phyloP scores from a whole-genome alignment of 1,140 invertebrate genomes.

The Penaeus chinensis region DNA sequence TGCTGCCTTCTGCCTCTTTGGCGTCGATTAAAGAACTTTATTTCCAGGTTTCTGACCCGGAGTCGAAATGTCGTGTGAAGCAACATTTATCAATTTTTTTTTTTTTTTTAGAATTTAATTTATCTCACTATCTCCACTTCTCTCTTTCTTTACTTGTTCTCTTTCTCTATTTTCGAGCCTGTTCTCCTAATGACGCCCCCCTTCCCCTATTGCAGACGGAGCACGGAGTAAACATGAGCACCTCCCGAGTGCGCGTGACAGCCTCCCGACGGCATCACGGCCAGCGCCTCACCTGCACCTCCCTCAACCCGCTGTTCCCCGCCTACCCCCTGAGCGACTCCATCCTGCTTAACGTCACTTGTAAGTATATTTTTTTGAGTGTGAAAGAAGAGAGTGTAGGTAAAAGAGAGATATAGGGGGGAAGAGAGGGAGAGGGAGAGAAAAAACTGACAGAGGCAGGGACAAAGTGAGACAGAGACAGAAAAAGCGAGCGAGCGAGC shows the following conservation, averaged over 20 bases:
- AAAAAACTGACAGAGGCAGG: too few relatives aligned
- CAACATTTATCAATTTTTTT: too few relatives aligned
- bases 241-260: conserved; percentile 17
- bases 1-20: too few relatives aligned
- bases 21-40: too few relatives aligned
- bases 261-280: conserved; percentile 33
- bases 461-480: conserved; percentile 18
- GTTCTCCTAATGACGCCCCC: not conserved
- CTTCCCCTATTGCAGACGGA: conserved; percentile 3
- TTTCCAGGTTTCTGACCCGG: too few relatives aligned
- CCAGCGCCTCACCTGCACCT: conserved; percentile 27
- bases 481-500: conserved; percentile 4
- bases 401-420: too few relatives aligned
- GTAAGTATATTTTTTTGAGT: not conserved
- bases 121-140: not conserved
- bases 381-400: too few relatives aligned
- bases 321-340: conserved; percentile 27
- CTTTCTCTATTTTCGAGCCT: not conserved
- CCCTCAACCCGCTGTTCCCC: conserved; percentile 34
- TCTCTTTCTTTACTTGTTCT: not conserved
- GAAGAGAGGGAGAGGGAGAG: too few relatives aligned
- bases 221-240: conserved; percentile 34
- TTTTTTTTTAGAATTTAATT: too few relatives aligned
- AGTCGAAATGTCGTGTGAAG: too few relatives aligned
- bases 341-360: conserved; percentile 40